Evolutionary conservation across 2,113 vertebrate species (phyloP), one percentile per base, ranked within the genome.

Genomic region (Potamarius usumacintae): DNA sequence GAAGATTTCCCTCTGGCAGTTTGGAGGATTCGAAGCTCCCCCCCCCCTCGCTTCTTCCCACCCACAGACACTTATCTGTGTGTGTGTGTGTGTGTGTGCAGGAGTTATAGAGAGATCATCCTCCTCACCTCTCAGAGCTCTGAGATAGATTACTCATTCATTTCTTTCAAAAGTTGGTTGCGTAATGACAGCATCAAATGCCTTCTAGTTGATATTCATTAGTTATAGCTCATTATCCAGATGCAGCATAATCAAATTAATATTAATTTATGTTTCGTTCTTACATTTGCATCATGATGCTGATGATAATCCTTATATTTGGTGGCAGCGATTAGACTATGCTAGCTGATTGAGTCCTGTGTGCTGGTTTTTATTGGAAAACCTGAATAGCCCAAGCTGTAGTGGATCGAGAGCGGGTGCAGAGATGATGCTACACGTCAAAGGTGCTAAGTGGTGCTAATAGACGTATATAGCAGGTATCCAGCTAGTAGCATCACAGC

Each of bases 1-100:
- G 87, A 91, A 91, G 90, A 88, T 88, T 87, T 91, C 87, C 90
- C 87, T 83, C 85, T 87, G 87, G 90, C 89, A 90, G 85, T 85
- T 87, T 88, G 78, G 77, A 87, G 89, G 89, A 89, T 88, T 88
- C 87, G 87, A 91, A 85, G 86, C 90, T 85, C 85, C 89, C 86
- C 78, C n/a, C 84, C 78, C 84, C 60, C 86, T 69, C 84, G 84
- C 85, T 74, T 62, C 74, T 86, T 87, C 82, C 89, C 85, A 87
- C 90, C 89, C 87, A 89, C 89, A 79, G 85, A 89, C 85, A 82
- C 87, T 90, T 87, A 88, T 85, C 78, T 85, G 55, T 87, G 62
- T 76, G 55, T 34, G 72, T 52, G 74, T 52, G 74, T 76, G 72
- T 76, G 83, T 77, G 55, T 65, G 79, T 14, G 53, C 6, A 3